Evolutionary conservation across 2,888 invertebrate species (phyloP).

Genomic region (Drosophila trichaetosa): DNA sequence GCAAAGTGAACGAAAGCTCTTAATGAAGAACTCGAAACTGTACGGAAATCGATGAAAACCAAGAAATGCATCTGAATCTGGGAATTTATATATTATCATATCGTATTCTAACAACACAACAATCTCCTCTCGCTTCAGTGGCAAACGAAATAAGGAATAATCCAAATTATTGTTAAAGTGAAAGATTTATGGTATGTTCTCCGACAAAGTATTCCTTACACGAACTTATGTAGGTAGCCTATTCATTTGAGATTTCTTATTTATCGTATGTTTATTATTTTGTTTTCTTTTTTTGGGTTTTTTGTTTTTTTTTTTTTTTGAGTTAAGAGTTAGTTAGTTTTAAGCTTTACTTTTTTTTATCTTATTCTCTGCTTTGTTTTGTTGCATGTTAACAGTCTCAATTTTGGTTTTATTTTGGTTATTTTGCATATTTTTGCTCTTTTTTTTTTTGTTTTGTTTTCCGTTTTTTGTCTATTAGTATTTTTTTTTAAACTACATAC

Average conservation of each 20-base stretch:
- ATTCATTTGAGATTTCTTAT: conserved; percentile 63
- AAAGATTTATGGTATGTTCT: conserved; percentile 32
- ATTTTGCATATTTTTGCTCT: conserved; percentile 71
- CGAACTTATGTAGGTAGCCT: conserved; percentile 76
- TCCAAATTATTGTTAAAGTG: conserved; percentile 11
- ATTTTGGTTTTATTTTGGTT: conserved; percentile 71
- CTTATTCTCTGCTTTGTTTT: conserved; percentile 54
- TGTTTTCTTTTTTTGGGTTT: conserved; percentile 17
- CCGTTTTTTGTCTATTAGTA: conserved; percentile 54
- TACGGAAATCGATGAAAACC: conserved; percentile 10
- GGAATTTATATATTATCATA: conserved; percentile 1
- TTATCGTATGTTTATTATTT: conserved; percentile 14
- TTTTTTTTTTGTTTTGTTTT: conserved; percentile 62
- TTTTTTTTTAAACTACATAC: conserved; percentile 64
- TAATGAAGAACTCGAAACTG: conserved; percentile 26
- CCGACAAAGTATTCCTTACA: conserved; percentile 59
- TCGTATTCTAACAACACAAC: conserved; percentile 6
- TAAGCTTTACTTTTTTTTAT: conserved; percentile 44
- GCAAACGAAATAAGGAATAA: conserved; percentile 15
- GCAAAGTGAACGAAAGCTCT: conserved; percentile 46
- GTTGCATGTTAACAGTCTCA: conserved; percentile 75
- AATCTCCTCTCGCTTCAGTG: neutral
- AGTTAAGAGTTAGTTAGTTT: conserved; percentile 54
- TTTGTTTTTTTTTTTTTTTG: conserved; percentile 33
- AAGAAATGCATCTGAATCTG: conserved; percentile 20